Conservation (phyloP, 1,140 invertebrate genomes). For the Conus betulinus region DNA sequence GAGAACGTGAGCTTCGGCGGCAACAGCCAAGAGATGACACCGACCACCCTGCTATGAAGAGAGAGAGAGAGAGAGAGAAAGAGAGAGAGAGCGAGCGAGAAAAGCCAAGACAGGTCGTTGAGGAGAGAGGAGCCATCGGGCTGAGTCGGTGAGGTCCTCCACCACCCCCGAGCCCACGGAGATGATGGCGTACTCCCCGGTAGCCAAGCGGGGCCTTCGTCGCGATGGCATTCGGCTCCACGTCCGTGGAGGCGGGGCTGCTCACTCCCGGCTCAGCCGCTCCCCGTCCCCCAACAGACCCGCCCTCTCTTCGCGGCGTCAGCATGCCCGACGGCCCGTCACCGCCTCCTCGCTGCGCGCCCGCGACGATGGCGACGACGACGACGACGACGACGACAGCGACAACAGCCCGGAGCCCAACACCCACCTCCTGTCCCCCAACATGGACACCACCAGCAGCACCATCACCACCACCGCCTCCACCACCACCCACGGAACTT, state of each 20-base stretch:
- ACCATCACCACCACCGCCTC: neutral
- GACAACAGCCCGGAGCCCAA: neutral
- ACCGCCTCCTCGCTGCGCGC: neutral
- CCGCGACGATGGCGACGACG: neutral
- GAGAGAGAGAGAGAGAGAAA: neutral
- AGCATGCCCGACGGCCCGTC: neutral
- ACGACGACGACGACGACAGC: constrained; percentile 7
- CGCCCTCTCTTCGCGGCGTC: neutral
- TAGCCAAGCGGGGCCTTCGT: neutral
- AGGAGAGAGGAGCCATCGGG: neutral
- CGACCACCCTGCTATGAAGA: too few relatives aligned
- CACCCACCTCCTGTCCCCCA: constrained; percentile 6
- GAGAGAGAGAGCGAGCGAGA: neutral
- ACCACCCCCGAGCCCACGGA: neutral
- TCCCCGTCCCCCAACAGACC: constrained; percentile 1
- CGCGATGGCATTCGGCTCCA: neutral
- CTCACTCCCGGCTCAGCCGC: neutral
- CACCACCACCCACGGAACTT: neutral
- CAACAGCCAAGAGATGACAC: too few relatives aligned
- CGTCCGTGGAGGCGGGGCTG: neutral
- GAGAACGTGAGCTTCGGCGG: too few relatives aligned
- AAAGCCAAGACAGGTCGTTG: neutral
- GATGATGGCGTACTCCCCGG: neutral
- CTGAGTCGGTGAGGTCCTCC: too few relatives aligned
- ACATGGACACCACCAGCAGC: too few relatives aligned